Base-by-base conservation (phyloP, 2,113 vertebrate genomes). In the Istiophorus platypterus region DNA sequence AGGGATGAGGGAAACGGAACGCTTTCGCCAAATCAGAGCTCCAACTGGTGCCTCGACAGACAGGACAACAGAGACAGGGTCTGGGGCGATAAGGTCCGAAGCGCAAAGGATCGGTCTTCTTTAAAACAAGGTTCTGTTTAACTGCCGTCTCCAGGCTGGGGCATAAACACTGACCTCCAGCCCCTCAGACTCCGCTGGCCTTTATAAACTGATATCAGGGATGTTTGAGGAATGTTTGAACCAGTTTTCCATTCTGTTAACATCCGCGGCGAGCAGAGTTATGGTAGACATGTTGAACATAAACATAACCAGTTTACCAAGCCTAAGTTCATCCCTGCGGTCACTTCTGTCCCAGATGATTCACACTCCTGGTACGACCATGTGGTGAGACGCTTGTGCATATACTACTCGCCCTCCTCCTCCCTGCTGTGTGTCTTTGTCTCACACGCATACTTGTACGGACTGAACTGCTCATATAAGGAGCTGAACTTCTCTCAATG, bases 381-480 rank as follows among this genome's bases (percentile, higher is more conserved):
- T 90, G 88, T 86, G 86, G 90, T 82, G 72, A 80, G 63, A 88
- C 76, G 58, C 69, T 52, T 81, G 65, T 73, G 74, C 86, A 73
- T 86, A 76, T 78, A 80, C 81, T 65, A 54, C 80, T 47, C 34
- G 26, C 78, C 63, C 73, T 70, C 87, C 49, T 72, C 64, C 82
- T 68, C 45, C 74, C 76, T 51, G 78, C 72, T 78, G 82, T 61
- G 70, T 52, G 72, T 72, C 42, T 54, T 66, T 42, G 29, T 74
- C 49, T 80, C 80, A 70, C 58, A 80, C 73, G 67, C 77, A 63
- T 56, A 62, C 85, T 78, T 72, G 61, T 59, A 86, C 86, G 85
- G 86, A 80, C 86, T 82, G 17, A 84, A 87, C 83, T 93, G 95
- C 88, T 94, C 95, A 93, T 96, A 95, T 95, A 96, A 94, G 95